Conservation (phyloP, 2,797 vertebrate species). For the Paguma larvata region DNA sequence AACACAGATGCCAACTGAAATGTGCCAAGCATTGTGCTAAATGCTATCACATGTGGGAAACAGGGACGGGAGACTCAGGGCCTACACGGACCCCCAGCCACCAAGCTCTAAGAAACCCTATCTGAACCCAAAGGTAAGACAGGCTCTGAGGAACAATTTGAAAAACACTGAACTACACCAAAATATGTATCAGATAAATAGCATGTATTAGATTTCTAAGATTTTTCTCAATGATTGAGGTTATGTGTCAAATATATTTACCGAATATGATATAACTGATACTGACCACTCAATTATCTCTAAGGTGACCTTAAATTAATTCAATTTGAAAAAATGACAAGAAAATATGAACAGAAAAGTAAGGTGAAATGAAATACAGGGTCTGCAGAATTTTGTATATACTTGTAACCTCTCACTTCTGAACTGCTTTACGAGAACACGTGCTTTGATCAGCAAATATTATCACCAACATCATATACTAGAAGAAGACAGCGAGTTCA, state of each 20-base stretch:
- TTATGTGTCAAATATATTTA: not conserved
- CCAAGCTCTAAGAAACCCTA: not conserved
- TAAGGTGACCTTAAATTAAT: constrained; percentile 33
- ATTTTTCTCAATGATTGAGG: constrained; percentile 23
- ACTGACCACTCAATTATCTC: not conserved
- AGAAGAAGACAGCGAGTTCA: constrained; percentile 46
- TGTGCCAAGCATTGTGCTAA: not conserved
- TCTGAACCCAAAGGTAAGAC: not conserved
- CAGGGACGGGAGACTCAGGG: not conserved
- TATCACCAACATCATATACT: not conserved
- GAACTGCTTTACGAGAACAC: not conserved
- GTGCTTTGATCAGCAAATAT: constrained; percentile 8
- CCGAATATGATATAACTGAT: not conserved
- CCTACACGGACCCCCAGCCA: accelerated
- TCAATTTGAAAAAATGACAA: constrained; percentile 51
- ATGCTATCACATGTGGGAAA: not conserved
- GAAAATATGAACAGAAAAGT: constrained; percentile 53
- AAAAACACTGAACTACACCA: not conserved
- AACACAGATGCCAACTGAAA: constrained; percentile 4
- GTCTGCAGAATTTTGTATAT: not conserved
- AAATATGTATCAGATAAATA: not conserved
- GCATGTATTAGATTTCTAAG: not conserved
- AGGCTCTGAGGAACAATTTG: not conserved
- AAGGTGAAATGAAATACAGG: not conserved
- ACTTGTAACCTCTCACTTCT: not conserved